phyloP scores from a whole-genome alignment of 2,797 vertebrate species.

The Pyrocephalus nanus region DNA sequence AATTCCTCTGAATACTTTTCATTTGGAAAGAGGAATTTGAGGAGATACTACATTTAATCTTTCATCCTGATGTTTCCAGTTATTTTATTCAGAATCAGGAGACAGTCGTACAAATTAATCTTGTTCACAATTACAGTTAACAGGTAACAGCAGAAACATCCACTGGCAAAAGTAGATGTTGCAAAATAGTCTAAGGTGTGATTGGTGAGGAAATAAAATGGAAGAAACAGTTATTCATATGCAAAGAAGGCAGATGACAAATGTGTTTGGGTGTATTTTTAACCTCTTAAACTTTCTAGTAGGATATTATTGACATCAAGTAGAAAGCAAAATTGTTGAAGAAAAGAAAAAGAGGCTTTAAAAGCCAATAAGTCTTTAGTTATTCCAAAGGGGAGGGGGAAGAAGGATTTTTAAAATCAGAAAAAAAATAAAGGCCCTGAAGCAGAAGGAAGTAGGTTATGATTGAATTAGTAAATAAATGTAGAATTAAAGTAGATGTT shows the following conservation, averaged over 20 bases:
- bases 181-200: not conserved
- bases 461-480: not conserved
- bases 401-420: not conserved
- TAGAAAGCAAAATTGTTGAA: not conserved
- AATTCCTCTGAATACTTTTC: conserved; percentile 22
- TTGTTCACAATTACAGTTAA: conserved; percentile 11
- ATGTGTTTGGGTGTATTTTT: not conserved
- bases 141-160: conserved; percentile 25
- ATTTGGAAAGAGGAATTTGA: not conserved
- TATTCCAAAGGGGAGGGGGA: not conserved
- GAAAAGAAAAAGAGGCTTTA: not conserved
- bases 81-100: conserved; percentile 28
- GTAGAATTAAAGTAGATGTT: not conserved
- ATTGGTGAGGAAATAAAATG: conserved; percentile 35
- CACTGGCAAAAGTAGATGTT: not conserved
- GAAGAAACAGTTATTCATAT: not conserved
- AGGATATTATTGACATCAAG: not conserved
- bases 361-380: not conserved
- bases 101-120: conserved; percentile 32
- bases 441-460: not conserved
- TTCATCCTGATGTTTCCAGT: conserved; percentile 1
- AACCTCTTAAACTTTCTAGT: not conserved
- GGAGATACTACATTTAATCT: not conserved
- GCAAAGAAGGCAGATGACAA: not conserved
- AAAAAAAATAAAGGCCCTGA: not conserved